Conservation (phyloP, 2,113 vertebrate genomes). For the Nibea coibor region DNA sequence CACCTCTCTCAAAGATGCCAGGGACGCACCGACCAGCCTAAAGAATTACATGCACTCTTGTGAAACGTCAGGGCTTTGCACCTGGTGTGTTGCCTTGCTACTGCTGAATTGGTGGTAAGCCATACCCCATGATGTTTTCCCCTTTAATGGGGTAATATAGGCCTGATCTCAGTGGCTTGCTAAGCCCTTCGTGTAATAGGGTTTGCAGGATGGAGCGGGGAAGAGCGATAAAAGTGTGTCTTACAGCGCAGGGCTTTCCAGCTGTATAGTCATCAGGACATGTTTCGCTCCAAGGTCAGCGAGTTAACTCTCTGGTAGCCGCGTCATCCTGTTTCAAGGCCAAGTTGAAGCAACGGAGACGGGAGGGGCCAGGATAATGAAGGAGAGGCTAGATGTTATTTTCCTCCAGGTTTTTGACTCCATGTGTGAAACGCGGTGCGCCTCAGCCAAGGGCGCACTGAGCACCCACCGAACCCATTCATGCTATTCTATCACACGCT, state of each 20-base stretch:
- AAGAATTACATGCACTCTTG: constrained; percentile 47
- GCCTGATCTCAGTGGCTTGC: constrained; percentile 44
- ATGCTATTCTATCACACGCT: constrained; percentile 3
- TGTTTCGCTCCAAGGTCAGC: constrained; percentile 72
- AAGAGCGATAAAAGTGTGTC: constrained; percentile 40
- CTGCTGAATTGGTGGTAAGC: constrained; percentile 60
- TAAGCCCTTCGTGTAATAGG: constrained; percentile 44
- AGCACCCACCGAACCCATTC: constrained; percentile 13
- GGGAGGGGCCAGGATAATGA: constrained; percentile 67
- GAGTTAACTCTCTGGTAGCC: constrained; percentile 67
- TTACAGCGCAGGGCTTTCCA: constrained; percentile 41
- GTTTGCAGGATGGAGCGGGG: constrained; percentile 43
- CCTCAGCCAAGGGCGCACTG: background rate
- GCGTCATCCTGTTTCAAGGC: constrained; percentile 83
- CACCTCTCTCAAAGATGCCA: constrained; percentile 60
- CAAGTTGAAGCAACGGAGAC: constrained; percentile 71
- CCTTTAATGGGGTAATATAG: constrained; percentile 54
- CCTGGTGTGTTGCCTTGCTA: constrained; percentile 68
- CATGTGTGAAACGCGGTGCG: constrained; percentile 9
- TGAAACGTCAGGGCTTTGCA: constrained; percentile 71
- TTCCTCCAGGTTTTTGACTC: constrained; percentile 44
- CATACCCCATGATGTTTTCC: constrained; percentile 34
- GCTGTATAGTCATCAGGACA: constrained; percentile 66
- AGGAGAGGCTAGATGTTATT: constrained; percentile 37
- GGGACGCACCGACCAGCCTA: constrained; percentile 31